Percentiles rank a stretch among this genome's conserved stretches.
Evolutionary conservation across 2,888 invertebrate genomes (phyloP).

Genomic region (Tortrix viridana): DNA sequence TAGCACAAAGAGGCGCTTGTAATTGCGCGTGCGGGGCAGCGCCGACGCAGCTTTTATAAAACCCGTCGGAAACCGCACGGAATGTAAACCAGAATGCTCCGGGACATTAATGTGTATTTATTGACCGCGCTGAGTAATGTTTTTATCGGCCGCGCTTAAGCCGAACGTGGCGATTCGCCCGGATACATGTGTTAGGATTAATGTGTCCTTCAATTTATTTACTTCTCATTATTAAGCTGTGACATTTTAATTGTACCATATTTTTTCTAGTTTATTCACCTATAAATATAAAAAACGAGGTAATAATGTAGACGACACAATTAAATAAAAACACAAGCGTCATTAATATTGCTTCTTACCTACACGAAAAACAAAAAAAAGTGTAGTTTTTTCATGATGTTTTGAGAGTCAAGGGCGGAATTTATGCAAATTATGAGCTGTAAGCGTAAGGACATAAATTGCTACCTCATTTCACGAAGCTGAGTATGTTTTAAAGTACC

Average conservation of each 20-base stretch:
- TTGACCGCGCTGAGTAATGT: constrained; percentile 81
- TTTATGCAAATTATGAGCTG: background rate
- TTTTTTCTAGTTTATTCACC: constrained; percentile 49
- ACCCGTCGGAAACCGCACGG: constrained; percentile 82
- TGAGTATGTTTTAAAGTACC: background rate
- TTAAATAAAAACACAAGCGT: constrained; percentile 14
- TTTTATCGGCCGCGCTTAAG: constrained; percentile 77
- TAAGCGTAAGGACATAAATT: constrained; percentile 2
- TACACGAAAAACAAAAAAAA: constrained; percentile 12
- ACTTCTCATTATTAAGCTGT: constrained; percentile 49
- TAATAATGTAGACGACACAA: constrained; percentile 18
- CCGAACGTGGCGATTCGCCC: constrained; percentile 64
- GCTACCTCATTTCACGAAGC: background rate
- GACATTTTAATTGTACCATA: constrained; percentile 53
- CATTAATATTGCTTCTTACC: constrained; percentile 17
- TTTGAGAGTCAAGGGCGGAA: constrained; percentile 18
- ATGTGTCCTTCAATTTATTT: constrained; percentile 52
- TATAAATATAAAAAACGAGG: constrained; percentile 45
- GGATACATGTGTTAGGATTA: constrained; percentile 61
- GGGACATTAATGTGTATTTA: constrained; percentile 83
- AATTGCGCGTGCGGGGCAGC: constrained; percentile 73
- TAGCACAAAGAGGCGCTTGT: constrained; percentile 78
- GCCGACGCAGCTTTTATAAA: constrained; percentile 80
- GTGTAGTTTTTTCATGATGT: constrained; percentile 9
- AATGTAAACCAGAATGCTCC: constrained; percentile 82